Percentiles rank a stretch among this genome's conserved stretches.
Evolutionary conservation across 2,888 invertebrate genomes (phyloP).

Genomic region (Platerodrilus igneus): DNA sequence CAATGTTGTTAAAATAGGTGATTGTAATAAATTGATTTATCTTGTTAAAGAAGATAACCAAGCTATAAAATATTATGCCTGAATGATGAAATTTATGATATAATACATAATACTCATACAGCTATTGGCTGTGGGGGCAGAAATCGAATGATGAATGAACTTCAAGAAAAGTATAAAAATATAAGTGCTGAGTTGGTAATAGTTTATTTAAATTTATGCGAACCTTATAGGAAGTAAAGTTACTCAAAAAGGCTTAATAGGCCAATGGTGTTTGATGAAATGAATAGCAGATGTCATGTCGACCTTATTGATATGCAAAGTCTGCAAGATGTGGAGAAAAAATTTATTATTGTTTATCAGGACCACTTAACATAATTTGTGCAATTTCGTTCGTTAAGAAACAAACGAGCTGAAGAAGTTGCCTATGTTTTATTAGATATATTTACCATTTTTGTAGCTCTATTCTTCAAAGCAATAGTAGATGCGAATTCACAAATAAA

Average conservation of each 20-base stretch:
- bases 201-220: constrained; percentile 13
- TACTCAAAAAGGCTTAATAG: constrained; percentile 1
- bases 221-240: constrained; percentile 8
- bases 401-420: no score
- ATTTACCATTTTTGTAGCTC: no score
- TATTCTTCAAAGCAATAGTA: no score
- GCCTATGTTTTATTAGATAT: no score
- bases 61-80: constrained; percentile 11
- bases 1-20: constrained; percentile 6
- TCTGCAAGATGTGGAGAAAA: no score
- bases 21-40: constrained; percentile 6
- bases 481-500: no score
- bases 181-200: constrained; percentile 12
- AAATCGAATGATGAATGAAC: constrained; percentile 12
- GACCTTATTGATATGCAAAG: no score
- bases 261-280: not conserved
- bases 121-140: constrained; percentile 18
- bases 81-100: constrained; percentile 15
- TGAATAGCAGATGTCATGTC: no score
- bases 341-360: no score
- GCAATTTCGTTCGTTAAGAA: no score
- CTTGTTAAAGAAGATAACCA: constrained; percentile 5
- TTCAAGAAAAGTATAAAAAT: constrained; percentile 18
- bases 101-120: constrained; percentile 18
- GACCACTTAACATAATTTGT: no score